Conservation (phyloP, 2,888 invertebrate genomes). For the Chydorus sphaericus region DNA sequence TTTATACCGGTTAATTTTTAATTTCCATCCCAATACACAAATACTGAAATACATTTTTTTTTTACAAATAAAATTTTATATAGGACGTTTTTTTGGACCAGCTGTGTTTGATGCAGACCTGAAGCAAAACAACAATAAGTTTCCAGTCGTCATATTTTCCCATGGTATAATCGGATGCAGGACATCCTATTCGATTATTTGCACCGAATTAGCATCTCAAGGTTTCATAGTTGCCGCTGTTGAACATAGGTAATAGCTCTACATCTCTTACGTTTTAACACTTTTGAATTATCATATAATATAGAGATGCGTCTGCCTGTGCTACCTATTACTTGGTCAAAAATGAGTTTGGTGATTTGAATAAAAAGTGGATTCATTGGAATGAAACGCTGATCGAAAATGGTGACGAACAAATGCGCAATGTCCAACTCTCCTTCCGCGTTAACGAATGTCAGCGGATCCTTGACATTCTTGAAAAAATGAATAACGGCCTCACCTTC, state of each 20-base stretch:
- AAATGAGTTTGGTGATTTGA: not conserved
- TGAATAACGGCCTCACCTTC: constrained; percentile 32
- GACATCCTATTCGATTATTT: constrained; percentile 43
- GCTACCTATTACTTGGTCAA: constrained; percentile 4
- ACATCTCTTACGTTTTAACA: too few species aligned
- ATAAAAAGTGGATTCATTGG: constrained; percentile 11
- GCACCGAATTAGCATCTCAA: constrained; percentile 45
- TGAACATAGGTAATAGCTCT: constrained; percentile 48
- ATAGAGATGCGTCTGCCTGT: constrained; percentile 17
- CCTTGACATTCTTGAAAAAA: constrained; percentile 33
- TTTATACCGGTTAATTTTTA: too few species aligned
- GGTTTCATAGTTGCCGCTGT: constrained; percentile 48
- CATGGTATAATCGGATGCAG: constrained; percentile 48
- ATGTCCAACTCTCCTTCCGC: constrained; percentile 33
- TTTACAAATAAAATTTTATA: too few species aligned
- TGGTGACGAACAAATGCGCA: not conserved
- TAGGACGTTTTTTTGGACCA: constrained; percentile 37
- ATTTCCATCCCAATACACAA: too few species aligned
- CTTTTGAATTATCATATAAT: not conserved
- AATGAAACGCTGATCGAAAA: not conserved
- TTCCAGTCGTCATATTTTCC: constrained; percentile 45
- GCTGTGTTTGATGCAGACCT: constrained; percentile 36
- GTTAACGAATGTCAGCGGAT: constrained; percentile 36
- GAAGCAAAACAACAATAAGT: too few species aligned
- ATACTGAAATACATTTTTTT: not conserved